A percentile compares a stretch with the other conserved stretches of the same genome.
Conservation (phyloP, 2,113 vertebrate genomes). For the Xenopus tropicalis region UCB_Xtro_10.0 CM004447.2:27098501-27099000, state of each 20-base stretch:
- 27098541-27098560: background rate
- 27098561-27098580: background rate
- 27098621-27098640: slow-evolving; percentile 21
- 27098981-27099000: too few relatives aligned
- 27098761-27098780: slow-evolving; percentile 47
- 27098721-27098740: background rate
- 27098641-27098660: slow-evolving; percentile 21
- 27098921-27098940: background rate
- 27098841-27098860: slow-evolving; percentile 41
- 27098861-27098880: slow-evolving; percentile 30
- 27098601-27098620: slow-evolving; percentile 9
- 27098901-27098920: background rate
- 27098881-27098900: slow-evolving; percentile 1
- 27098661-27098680: slow-evolving; percentile 46
- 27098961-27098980: too few relatives aligned
- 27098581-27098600: background rate
- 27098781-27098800: slow-evolving; percentile 32
- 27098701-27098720: slow-evolving; percentile 41
- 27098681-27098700: slow-evolving; percentile 49
- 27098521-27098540: too few relatives aligned
- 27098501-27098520: background rate
- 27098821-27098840: background rate
- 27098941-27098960: too few relatives aligned
- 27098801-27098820: slow-evolving; percentile 30
- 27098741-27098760: slow-evolving; percentile 48